Evolutionary conservation across 2,888 invertebrate genomes (phyloP), one percentile per base, ranked within the genome.

Genomic region (Heteromurus nitidus): DNA sequence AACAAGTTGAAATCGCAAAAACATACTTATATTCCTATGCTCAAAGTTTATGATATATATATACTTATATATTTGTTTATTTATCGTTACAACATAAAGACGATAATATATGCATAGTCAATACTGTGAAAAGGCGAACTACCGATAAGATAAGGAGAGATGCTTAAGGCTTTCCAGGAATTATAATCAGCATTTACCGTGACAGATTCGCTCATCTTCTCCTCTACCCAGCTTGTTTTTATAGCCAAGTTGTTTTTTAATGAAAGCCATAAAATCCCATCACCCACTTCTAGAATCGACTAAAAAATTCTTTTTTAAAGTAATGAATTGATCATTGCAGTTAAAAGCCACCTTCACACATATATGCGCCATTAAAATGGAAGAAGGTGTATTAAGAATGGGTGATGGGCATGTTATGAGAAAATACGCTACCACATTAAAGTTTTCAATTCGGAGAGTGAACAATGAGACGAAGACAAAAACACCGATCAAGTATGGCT

Each of bases 401-500:
- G 16, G 5, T 50, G 20, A 50, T 50, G 42, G 42, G 7, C 42
- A 42, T 42, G 42, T 42, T 42, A 42, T n/a, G n/a, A n/a, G n/a
- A 47, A 47, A 16, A 47, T 5, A n/a, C n/a, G 47, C 47, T 47
- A 47, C 5, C 36, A 55, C 18, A 22, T 13, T 3, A 22, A 16
- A 55, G 9, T 20, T 55, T 55, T 58, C 26, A 13, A 16, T 26
- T 58, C 58, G 24, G 26, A 55, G 26, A 55, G 26, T n/a, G n/a
- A 47, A 47, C 47, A 47, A 47, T 47, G 47, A 47, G 30, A 30
- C 26, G 30, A 28, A 53, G 9, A 22, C 42, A 20, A 42, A 26
- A 20, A 36, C 65, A 36, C 24, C 36, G 36, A 69, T 80, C 64
- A 58, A 68, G 70, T 77, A 70, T 77, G 80, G n/a, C 30, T 50